Conservation (phyloP, 2,797 vertebrate genomes). For the Menidia menidia region DNA sequence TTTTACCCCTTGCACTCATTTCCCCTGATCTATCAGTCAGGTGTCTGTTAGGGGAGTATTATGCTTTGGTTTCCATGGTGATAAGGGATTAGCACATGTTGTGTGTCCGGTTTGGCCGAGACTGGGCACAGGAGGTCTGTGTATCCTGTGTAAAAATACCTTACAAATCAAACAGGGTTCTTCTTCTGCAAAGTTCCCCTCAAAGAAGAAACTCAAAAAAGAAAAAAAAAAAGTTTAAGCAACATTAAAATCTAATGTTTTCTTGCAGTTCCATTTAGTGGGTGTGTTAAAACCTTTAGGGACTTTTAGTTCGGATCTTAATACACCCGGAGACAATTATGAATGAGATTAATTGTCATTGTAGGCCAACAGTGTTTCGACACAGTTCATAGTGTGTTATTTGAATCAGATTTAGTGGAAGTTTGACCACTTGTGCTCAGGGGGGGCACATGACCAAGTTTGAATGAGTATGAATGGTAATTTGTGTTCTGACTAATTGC, state of each 20-base stretch:
- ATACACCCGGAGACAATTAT: conserved; percentile 10
- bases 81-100: conserved; percentile 64
- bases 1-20: conserved; percentile 21
- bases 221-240: background rate
- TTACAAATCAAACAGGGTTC: conserved; percentile 9
- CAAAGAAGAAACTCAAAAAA: background rate
- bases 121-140: conserved; percentile 39
- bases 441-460: conserved; percentile 58
- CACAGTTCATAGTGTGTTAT: conserved; percentile 45
- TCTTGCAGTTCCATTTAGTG: background rate
- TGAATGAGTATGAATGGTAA: conserved; percentile 13
- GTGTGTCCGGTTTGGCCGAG: conserved; percentile 59
- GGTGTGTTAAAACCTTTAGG: background rate
- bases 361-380: conserved; percentile 49
- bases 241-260: background rate
- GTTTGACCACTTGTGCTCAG: conserved; percentile 40
- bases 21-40: conserved; percentile 39
- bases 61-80: conserved; percentile 66
- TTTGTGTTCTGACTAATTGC: conserved; percentile 24
- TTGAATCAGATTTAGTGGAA: conserved; percentile 44
- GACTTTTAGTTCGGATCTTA: conserved; percentile 10
- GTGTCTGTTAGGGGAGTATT: conserved; percentile 54
- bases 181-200: background rate
- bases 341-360: conserved; percentile 51
- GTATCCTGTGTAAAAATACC: conserved; percentile 28